Evolutionary conservation across 2,888 invertebrate genomes (phyloP).

Genomic region (Octonoba sinensis): DNA sequence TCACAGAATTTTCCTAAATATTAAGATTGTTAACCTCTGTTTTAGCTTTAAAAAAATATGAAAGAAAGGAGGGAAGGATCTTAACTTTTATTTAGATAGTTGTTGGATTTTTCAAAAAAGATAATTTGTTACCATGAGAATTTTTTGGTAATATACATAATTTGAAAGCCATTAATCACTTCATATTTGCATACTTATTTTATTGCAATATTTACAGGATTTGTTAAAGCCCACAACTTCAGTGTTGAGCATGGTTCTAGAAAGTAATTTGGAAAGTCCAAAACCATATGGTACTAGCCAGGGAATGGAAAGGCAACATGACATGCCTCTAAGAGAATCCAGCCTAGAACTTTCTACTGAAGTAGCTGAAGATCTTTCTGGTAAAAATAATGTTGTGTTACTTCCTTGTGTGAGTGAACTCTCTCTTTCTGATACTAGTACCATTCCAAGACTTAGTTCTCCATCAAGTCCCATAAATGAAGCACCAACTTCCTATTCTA

Average conservation of each 20-base stretch:
- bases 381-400: constrained; percentile 41
- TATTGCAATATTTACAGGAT: constrained; percentile 31
- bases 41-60: too few relatives aligned
- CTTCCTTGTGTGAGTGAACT: constrained; percentile 42
- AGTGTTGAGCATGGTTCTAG: constrained; percentile 32
- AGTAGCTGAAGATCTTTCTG: constrained; percentile 62
- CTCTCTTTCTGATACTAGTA: constrained; percentile 32
- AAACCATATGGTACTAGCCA: constrained; percentile 42
- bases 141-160: background rate
- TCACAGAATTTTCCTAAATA: too few relatives aligned
- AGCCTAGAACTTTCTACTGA: constrained; percentile 55
- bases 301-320: constrained; percentile 37
- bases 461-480: constrained; percentile 21
- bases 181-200: background rate
- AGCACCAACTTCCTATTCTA: constrained; percentile 26
- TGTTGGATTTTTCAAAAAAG: too few relatives aligned
- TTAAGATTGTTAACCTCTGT: too few relatives aligned
- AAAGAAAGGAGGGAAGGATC: too few relatives aligned
- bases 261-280: constrained; percentile 48
- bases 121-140: background rate
- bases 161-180: background rate
- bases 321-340: constrained; percentile 28
- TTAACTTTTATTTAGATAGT: too few relatives aligned
- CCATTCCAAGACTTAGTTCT: constrained; percentile 38
- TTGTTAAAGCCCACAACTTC: constrained; percentile 8